Conservation (phyloP, 2,113 vertebrate species). For the Seriola quinqueradiata region DNA sequence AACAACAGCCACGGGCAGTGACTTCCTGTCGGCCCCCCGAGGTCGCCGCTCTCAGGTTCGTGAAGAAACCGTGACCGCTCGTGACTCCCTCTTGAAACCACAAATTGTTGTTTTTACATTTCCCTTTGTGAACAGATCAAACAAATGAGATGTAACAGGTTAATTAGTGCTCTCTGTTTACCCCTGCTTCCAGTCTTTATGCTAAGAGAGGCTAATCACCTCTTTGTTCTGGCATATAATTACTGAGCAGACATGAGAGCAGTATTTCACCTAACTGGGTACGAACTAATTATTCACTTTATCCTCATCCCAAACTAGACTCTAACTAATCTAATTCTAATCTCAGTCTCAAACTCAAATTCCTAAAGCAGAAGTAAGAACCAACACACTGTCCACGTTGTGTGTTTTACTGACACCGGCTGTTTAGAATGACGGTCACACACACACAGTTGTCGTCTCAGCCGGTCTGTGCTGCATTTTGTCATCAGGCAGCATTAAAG, state of each 20-base stretch:
- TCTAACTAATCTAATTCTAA: neutral
- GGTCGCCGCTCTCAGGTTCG: accelerated
- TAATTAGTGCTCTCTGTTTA: neutral
- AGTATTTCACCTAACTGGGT: neutral
- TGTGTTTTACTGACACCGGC: neutral
- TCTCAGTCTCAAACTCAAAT: neutral
- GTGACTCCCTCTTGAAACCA: neutral
- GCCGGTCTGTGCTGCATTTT: neutral
- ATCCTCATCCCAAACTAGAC: neutral
- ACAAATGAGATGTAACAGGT: neutral
- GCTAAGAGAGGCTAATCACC: neutral
- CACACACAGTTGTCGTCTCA: neutral
- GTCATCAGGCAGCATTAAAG: neutral
- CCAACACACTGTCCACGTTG: neutral
- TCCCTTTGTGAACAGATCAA: slow-evolving; percentile 10
- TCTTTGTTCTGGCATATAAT: neutral
- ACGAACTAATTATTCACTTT: neutral
- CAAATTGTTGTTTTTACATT: neutral
- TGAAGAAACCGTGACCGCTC: neutral
- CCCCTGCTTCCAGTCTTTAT: neutral
- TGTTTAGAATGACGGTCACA: slow-evolving; percentile 2
- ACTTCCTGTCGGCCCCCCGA: neutral
- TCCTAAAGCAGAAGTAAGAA: neutral
- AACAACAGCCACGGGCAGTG: neutral
- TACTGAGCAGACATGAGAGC: neutral